These are phyloP conservation scores for Drosophila stalkeri DNA, from an alignment of 2,888 invertebrate species.

Conservation along the genomic window DNA sequence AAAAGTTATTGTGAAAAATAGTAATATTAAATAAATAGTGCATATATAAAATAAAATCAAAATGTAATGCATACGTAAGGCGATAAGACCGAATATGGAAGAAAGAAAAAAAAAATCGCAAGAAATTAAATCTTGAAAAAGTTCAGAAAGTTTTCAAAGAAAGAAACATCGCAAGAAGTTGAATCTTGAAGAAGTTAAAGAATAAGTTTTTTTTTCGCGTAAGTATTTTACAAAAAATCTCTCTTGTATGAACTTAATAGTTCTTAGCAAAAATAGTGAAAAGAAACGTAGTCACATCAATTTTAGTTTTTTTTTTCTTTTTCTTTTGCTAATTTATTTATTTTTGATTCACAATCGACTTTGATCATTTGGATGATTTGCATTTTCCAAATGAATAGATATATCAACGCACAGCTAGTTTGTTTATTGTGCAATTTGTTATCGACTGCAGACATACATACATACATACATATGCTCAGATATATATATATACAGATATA, in stretches of 20 bases:
- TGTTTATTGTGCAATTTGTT: conserved; percentile 55
- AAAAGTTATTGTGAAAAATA: neutral
- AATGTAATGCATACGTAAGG: neutral
- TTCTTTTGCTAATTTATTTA: conserved; percentile 19
- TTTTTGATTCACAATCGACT: conserved; percentile 43
- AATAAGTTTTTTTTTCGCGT: neutral
- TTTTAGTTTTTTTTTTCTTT: neutral
- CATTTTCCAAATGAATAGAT: conserved; percentile 50
- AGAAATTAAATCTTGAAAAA: neutral
- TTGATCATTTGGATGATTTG: conserved; percentile 61
- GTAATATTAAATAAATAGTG: neutral
- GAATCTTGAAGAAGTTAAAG: neutral
- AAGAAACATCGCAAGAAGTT: neutral
- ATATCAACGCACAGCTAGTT: conserved; percentile 39
- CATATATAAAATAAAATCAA: neutral
- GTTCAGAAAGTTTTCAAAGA: neutral
- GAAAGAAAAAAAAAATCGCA: neutral
- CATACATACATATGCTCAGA: neutral
- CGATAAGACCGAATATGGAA: too few species aligned
- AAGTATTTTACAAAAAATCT: neutral
- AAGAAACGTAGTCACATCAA: conserved; percentile 5
- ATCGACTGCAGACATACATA: conserved; percentile 25
- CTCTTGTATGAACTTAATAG: neutral
- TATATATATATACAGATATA: neutral
- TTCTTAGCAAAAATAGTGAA: neutral